Percentiles rank a stretch among this genome's conserved stretches.
These are phyloP conservation scores for Macroramphosus scolopax DNA, from an alignment of 2,797 vertebrate genomes.

Conservation along the genomic window DNA sequence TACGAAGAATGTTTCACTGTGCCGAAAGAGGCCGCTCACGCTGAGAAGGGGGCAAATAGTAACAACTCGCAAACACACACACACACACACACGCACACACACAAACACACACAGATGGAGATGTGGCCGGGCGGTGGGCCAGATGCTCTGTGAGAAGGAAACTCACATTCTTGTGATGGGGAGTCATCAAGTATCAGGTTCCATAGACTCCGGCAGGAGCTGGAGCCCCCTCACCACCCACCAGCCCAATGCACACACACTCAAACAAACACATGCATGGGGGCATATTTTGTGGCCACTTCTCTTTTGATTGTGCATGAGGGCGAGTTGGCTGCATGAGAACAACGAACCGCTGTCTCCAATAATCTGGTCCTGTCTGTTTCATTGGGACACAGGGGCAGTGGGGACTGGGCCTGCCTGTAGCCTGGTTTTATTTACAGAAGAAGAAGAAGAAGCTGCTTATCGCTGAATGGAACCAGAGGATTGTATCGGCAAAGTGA, in stretches of 20 bases:
- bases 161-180: conserved; percentile 95
- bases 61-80: conserved; percentile 46
- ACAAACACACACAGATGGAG: conserved; percentile 82
- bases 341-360: no score
- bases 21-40: conserved; percentile 64
- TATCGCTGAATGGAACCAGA: no score
- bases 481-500: no score
- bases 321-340: conserved; percentile 15
- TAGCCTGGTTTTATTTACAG: no score
- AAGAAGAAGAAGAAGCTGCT: no score
- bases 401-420: no score
- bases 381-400: background rate
- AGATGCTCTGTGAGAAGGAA: conserved; percentile 86
- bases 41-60: conserved; percentile 66
- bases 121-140: conserved; percentile 83
- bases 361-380: conserved; percentile 19
- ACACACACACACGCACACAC: conserved; percentile 46
- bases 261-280: conserved; percentile 20
- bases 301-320: conserved; percentile 23
- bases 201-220: conserved; percentile 88
- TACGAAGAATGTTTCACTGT: conserved; percentile 56
- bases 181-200: conserved; percentile 99
- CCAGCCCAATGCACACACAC: conserved; percentile 23
- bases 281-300: conserved; percentile 14
- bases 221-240: conserved; percentile 76